These are phyloP conservation scores for Thera britannica DNA, from an alignment of 2,888 invertebrate genomes.

Conservation along the genomic window DNA sequence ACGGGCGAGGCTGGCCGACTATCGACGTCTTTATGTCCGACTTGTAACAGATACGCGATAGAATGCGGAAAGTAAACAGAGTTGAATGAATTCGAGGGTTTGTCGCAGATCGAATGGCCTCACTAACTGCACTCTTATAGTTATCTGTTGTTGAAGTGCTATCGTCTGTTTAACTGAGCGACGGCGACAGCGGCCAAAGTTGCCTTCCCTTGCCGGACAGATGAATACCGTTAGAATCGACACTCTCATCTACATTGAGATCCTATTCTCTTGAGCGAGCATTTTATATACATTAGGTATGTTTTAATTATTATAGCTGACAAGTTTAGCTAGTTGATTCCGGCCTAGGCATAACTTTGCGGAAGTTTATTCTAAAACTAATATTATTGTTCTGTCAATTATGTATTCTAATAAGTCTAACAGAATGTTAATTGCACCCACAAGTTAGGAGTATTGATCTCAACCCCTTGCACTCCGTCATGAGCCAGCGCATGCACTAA, in stretches of 20 bases:
- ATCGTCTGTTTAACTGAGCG: slow-evolving; percentile 5
- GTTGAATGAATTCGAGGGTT: slow-evolving; percentile 24
- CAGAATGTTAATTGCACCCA: not conserved
- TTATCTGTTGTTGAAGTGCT: slow-evolving; percentile 13
- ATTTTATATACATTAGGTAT: not conserved
- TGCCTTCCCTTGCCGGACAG: slow-evolving; percentile 1
- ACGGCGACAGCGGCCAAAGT: not conserved
- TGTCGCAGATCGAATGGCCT: slow-evolving; percentile 18
- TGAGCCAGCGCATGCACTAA: slow-evolving; percentile 2
- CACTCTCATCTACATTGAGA: not conserved
- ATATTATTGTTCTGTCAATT: no score
- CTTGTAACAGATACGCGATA: slow-evolving; percentile 27
- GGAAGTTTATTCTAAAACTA: no score
- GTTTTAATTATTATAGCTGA: not conserved
- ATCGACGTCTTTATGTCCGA: slow-evolving; percentile 33
- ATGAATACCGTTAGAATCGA: not conserved
- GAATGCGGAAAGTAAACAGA: slow-evolving; percentile 28
- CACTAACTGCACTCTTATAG: slow-evolving; percentile 6
- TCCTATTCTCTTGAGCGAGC: not conserved
- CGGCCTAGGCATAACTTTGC: no score
- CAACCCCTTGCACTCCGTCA: slow-evolving; percentile 10
- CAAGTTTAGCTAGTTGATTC: no score
- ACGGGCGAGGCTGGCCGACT: slow-evolving; percentile 31
- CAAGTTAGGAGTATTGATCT: not conserved
- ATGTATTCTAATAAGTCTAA: not conserved